These are phyloP conservation scores for Horisme vitalbata DNA, from an alignment of 2,888 invertebrate species.

Conservation along the genomic window DNA sequence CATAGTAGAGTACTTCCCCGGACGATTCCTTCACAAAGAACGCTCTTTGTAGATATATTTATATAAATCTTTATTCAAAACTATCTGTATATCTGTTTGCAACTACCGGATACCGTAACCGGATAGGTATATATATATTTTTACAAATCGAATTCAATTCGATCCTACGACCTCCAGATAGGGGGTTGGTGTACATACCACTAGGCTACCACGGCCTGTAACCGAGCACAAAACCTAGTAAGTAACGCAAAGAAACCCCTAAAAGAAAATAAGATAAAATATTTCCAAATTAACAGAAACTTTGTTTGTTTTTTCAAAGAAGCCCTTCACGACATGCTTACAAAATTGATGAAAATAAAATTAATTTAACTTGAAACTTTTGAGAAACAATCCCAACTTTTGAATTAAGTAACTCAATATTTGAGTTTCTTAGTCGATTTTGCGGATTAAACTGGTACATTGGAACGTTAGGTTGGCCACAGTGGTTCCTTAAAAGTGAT, in stretches of 20 bases:
- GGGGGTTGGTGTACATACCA: neutral
- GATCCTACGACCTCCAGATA: too few relatives aligned
- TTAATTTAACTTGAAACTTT: constrained; percentile 5
- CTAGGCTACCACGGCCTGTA: neutral
- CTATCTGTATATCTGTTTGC: too few relatives aligned
- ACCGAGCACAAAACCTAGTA: neutral
- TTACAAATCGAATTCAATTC: too few relatives aligned
- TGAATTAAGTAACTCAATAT: constrained; percentile 22
- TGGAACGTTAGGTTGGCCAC: too few relatives aligned
- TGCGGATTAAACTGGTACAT: constrained; percentile 9
- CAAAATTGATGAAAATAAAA: constrained; percentile 7
- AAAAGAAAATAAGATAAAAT: neutral
- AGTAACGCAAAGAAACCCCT: neutral
- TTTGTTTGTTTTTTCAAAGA: neutral
- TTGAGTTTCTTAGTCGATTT: constrained; percentile 19
- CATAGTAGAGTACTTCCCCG: too few relatives aligned
- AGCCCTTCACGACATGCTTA: neutral
- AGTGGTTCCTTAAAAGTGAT: too few relatives aligned
- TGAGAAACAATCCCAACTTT: constrained; percentile 15
- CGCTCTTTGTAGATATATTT: too few relatives aligned
- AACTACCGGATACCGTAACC: too few relatives aligned
- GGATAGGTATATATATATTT: too few relatives aligned
- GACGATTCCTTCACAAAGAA: too few relatives aligned
- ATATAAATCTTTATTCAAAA: too few relatives aligned
- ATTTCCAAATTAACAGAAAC: neutral